A percentile compares a stretch with the other conserved stretches of the same genome.
Conservation (phyloP, 2,888 invertebrate genomes). For the Stenodera caucasica region DNA sequence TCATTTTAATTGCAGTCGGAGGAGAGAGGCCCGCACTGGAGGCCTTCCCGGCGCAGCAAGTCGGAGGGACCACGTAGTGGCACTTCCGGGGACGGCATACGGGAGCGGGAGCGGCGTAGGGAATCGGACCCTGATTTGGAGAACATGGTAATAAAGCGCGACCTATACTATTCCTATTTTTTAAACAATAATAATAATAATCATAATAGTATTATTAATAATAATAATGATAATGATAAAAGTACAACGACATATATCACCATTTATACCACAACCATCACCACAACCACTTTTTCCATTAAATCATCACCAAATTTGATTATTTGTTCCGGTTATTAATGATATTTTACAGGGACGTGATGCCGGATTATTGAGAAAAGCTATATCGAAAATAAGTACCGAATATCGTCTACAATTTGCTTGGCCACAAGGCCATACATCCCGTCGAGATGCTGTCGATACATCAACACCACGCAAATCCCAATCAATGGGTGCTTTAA, state of each 20-base stretch:
- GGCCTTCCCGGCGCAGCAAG: slow-evolving; percentile 75
- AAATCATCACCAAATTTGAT: slow-evolving; percentile 10
- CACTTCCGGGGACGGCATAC: slow-evolving; percentile 43
- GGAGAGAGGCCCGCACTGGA: slow-evolving; percentile 63
- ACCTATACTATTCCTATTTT: slow-evolving; percentile 20
- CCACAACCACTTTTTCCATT: slow-evolving; percentile 11
- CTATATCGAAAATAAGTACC: slow-evolving; percentile 75
- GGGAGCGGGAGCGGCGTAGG: slow-evolving; percentile 52
- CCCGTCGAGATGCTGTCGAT: slow-evolving; percentile 56
- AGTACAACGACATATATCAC: slow-evolving; percentile 2
- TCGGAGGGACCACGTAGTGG: slow-evolving; percentile 68
- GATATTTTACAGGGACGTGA: slow-evolving; percentile 47
- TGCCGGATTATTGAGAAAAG: slow-evolving; percentile 71
- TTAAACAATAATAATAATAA: neutral
- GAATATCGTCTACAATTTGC: slow-evolving; percentile 90
- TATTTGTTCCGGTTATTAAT: slow-evolving; percentile 32
- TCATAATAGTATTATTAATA: neutral
- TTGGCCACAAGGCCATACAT: slow-evolving; percentile 68
- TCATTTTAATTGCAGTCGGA: slow-evolving; percentile 65
- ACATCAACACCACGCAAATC: slow-evolving; percentile 74
- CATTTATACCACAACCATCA: slow-evolving; percentile 12
- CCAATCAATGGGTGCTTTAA: slow-evolving; percentile 84
- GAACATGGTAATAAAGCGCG: slow-evolving; percentile 47
- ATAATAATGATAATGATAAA: neutral
- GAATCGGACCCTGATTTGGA: slow-evolving; percentile 56